These are phyloP conservation scores for Odontesthes bonariensis DNA, from an alignment of 2,113 vertebrate genomes.

Conservation along the genomic window DNA sequence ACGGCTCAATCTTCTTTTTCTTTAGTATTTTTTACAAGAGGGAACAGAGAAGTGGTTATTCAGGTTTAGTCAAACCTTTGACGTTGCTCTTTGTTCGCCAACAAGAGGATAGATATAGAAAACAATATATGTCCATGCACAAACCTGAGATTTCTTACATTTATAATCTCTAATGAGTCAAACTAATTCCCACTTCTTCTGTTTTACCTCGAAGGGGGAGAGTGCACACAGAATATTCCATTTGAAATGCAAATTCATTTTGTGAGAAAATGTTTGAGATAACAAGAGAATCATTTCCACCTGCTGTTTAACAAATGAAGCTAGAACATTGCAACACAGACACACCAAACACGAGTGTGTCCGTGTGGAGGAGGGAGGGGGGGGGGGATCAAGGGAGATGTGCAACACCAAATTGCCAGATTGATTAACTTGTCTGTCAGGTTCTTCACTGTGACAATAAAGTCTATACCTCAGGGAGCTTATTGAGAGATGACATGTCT, in stretches of 20 bases:
- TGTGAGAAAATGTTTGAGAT: slow-evolving; percentile 37
- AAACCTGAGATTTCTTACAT: background rate
- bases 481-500: slow-evolving; percentile 78
- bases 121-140: no score
- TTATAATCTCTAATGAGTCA: no score
- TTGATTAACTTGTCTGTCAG: slow-evolving; percentile 84
- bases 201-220: no score
- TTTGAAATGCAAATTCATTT: slow-evolving; percentile 7
- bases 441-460: slow-evolving; percentile 78
- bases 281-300: slow-evolving; percentile 59
- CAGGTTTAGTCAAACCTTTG: no score
- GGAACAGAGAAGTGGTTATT: no score
- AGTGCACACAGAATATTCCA: no score
- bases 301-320: slow-evolving; percentile 57
- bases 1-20: no score
- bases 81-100: no score
- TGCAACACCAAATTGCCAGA: slow-evolving; percentile 79
- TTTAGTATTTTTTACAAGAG: no score
- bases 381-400: slow-evolving; percentile 52
- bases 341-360: slow-evolving; percentile 14
- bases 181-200: no score
- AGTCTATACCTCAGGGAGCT: slow-evolving; percentile 76
- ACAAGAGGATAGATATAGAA: no score
- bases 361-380: slow-evolving; percentile 10
- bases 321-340: slow-evolving; percentile 22